phyloP scores from a whole-genome alignment of 2,888 invertebrate genomes.

The Dyspetes luteomarginatus region DNA sequence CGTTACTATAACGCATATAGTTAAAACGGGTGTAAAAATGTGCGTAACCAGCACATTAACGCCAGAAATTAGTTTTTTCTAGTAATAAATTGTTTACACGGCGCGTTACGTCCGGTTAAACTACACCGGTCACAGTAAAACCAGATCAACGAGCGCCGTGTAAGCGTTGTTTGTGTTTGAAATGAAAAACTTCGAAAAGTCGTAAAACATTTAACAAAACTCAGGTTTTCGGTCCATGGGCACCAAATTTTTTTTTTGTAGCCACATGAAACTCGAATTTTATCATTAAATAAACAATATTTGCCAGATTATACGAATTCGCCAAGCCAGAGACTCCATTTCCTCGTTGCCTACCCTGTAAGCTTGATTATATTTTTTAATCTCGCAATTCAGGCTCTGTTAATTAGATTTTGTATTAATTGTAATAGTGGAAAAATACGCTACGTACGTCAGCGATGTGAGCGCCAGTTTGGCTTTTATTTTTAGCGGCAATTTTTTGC shows the following conservation, averaged over 20 bases:
- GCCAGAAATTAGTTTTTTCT: no score
- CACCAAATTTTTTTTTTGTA: no score
- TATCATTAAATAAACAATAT: conserved; percentile 30
- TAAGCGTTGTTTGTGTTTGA: neutral
- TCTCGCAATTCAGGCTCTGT: neutral
- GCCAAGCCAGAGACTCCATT: neutral
- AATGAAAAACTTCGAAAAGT: neutral
- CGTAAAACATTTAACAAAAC: conserved; percentile 24
- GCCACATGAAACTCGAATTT: conserved; percentile 27
- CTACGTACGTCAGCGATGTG: no score
- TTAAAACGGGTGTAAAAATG: no score
- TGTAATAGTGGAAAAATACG: neutral
- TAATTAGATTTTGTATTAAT: neutral
- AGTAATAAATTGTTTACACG: no score
- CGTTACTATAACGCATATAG: no score
- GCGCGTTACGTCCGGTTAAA: no score
- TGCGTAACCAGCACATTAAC: no score
- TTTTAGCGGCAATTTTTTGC: no score
- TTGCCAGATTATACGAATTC: neutral
- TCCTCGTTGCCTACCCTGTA: neutral
- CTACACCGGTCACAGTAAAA: neutral
- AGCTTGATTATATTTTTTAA: neutral
- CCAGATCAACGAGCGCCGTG: neutral
- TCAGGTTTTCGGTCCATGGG: neutral
- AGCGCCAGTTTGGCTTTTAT: no score